Percentiles rank a stretch among this genome's conserved stretches.
These are phyloP conservation scores for Phocoena sinus DNA, from an alignment of 2,113 vertebrate genomes.

Conservation along the genomic window DNA sequence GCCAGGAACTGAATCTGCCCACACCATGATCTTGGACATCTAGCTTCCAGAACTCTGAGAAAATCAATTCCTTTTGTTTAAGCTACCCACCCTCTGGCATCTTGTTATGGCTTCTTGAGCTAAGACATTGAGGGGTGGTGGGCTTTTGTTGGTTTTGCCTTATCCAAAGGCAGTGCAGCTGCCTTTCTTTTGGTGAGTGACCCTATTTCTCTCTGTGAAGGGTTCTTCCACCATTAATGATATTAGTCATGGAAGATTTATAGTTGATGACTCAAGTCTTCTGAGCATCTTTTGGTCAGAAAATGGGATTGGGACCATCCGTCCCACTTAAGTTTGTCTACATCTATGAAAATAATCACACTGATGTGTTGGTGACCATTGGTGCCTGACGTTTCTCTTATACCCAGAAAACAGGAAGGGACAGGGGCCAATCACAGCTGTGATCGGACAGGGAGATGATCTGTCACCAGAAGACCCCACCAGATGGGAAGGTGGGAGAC, in stretches of 20 bases:
- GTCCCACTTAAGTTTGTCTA: not conserved
- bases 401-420: not conserved
- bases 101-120: not conserved
- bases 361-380: accelerated
- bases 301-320: not conserved
- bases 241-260: accelerated
- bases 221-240: not conserved
- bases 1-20: accelerated
- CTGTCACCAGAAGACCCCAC: not conserved
- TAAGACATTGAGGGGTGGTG: accelerated
- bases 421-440: accelerated
- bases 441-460: not conserved
- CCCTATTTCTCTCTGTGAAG: not conserved
- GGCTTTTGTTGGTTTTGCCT: no score
- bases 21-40: accelerated
- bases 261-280: not conserved
- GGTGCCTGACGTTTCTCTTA: not conserved
- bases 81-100: no score
- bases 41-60: no score
- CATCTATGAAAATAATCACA: no score
- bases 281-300: not conserved
- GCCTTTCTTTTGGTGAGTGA: no score
- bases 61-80: accelerated
- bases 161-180: accelerated
- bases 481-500: not conserved